These are phyloP conservation scores for Tachysurus fulvidraco DNA, from an alignment of 2,113 vertebrate genomes.

Conservation along the genomic window DNA sequence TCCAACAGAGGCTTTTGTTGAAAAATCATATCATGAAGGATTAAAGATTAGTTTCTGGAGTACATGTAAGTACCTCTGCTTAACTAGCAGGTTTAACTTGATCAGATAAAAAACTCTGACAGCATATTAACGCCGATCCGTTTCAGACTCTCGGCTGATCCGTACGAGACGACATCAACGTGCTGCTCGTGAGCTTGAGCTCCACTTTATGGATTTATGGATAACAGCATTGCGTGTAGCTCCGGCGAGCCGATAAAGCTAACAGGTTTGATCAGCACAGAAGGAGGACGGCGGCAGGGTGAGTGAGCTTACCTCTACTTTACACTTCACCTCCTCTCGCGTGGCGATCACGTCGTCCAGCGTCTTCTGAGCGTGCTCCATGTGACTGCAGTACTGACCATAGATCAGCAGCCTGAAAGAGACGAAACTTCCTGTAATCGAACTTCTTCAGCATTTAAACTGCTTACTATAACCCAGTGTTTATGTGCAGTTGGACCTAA, in stretches of 20 bases:
- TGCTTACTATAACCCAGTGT: not conserved
- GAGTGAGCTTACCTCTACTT: conserved; percentile 84
- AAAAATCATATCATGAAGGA: not conserved
- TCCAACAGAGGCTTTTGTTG: not conserved
- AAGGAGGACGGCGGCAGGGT: not conserved
- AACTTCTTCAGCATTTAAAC: not conserved
- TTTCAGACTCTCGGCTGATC: not conserved
- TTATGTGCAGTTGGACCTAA: not conserved
- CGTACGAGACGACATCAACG: not conserved
- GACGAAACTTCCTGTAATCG: not conserved
- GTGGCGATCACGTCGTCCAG: conserved; percentile 87
- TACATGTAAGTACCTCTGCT: not conserved
- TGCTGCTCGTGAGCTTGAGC: not conserved
- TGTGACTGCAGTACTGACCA: conserved; percentile 94
- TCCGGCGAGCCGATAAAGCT: conserved; percentile 15
- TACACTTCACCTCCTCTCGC: conserved; percentile 86
- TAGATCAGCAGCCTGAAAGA: conserved; percentile 89
- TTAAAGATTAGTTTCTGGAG: not conserved
- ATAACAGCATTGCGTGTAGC: not conserved
- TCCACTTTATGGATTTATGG: conserved; percentile 28
- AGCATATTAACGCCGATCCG: no score
- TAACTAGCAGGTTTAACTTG: not conserved
- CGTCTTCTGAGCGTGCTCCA: conserved; percentile 93
- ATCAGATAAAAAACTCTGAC: not conserved
- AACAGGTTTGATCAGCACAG: conserved; percentile 7